These are phyloP conservation scores for Oeneis ivallda DNA, from an alignment of 2,888 invertebrate genomes.

Conservation along the genomic window DNA sequence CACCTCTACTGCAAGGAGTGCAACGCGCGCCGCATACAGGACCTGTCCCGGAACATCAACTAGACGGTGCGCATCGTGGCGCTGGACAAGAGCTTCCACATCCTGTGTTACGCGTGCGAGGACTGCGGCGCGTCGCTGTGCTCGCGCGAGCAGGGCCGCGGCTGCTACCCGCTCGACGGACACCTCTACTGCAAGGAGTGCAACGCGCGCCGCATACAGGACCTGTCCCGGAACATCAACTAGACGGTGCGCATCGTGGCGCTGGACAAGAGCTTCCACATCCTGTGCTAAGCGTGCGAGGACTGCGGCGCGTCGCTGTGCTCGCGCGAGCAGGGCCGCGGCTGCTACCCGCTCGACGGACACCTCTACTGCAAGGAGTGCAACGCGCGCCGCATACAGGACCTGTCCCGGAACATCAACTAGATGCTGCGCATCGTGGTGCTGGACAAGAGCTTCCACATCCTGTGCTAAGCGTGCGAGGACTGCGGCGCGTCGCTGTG, in stretches of 20 bases:
- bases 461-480: slow-evolving; percentile 97
- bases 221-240: slow-evolving; percentile 86
- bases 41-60: slow-evolving; percentile 86
- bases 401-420: slow-evolving; percentile 86
- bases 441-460: slow-evolving; percentile 97
- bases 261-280: slow-evolving; percentile 97
- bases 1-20: slow-evolving; percentile 98
- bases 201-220: slow-evolving; percentile 96
- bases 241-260: slow-evolving; percentile 98
- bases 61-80: slow-evolving; percentile 98
- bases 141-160: slow-evolving; percentile 95
- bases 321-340: slow-evolving; percentile 95
- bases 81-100: slow-evolving; percentile 97
- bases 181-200: slow-evolving; percentile 98
- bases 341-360: slow-evolving; percentile 98
- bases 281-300: slow-evolving; percentile 97
- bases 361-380: slow-evolving; percentile 98
- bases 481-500: slow-evolving; percentile 95
- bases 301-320: slow-evolving; percentile 95
- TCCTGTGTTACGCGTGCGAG: slow-evolving; percentile 97
- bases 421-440: slow-evolving; percentile 98
- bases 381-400: slow-evolving; percentile 96
- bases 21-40: slow-evolving; percentile 96
- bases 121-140: slow-evolving; percentile 95
- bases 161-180: slow-evolving; percentile 98